Evolutionary conservation across 2,113 vertebrate species (phyloP).

Genomic region (Elanoides forficatus): DNA sequence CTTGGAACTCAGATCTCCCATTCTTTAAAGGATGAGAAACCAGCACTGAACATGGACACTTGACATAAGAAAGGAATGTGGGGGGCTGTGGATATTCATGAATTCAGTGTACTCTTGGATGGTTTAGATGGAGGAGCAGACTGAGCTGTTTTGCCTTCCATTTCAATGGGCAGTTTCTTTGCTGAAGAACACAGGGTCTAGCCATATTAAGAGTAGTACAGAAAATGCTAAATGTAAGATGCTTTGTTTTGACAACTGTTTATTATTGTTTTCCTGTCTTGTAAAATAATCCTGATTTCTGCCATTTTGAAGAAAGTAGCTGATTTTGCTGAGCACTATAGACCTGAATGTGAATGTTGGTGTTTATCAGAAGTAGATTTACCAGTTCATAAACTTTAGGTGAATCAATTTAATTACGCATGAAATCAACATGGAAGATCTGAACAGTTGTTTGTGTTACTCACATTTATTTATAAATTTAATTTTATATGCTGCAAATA

Average conservation of each 20-base stretch:
- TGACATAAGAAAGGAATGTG: not conserved
- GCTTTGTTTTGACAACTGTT: not conserved
- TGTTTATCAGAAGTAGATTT: not conserved
- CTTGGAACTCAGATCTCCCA: not conserved
- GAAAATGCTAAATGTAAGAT: not conserved
- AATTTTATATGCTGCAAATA: not conserved
- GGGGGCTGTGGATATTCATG: not conserved
- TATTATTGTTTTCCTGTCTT: not conserved
- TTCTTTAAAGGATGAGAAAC: not conserved
- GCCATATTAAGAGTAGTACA: not conserved
- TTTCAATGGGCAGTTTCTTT: not conserved
- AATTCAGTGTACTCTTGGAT: not conserved
- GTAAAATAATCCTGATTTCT: not conserved
- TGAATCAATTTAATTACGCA: not conserved
- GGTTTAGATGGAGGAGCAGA: not conserved
- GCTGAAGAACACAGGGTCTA: not conserved
- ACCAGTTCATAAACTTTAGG: not conserved
- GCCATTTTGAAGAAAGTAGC: not conserved
- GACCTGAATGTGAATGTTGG: not conserved
- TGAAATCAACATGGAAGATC: not conserved
- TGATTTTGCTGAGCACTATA: not conserved
- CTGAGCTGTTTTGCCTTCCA: not conserved
- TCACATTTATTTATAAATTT: not conserved
- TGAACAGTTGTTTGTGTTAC: not conserved
- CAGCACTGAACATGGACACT: rapidly evolving